phyloP scores from a whole-genome alignment of 2,797 vertebrate species.

The Sebastolobus altivelis region DNA sequence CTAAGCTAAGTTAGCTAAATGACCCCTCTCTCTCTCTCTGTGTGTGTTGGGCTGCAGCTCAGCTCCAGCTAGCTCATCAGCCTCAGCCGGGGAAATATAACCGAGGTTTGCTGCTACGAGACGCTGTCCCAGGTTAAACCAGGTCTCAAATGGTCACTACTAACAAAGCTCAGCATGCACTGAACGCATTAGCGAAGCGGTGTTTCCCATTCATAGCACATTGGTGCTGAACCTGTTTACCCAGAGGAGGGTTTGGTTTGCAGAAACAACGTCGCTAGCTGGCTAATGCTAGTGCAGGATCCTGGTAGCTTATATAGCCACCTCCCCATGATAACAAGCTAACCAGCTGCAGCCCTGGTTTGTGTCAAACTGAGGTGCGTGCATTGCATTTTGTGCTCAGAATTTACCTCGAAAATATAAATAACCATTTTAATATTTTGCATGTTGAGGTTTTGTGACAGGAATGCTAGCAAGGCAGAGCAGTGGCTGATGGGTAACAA shows the following conservation, averaged over 20 bases:
- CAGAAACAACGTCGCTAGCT: conserved; percentile 54
- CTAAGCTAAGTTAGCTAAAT: conserved; percentile 82
- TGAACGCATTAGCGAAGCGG: neutral
- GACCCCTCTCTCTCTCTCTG: conserved; percentile 69
- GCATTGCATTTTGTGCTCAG: too few species aligned
- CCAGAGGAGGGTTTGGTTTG: conserved; percentile 52
- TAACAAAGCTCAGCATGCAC: conserved; percentile 3
- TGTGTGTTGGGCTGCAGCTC: conserved; percentile 79
- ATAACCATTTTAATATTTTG: neutral
- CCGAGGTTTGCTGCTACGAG: conserved; percentile 39
- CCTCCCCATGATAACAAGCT: conserved; percentile 29
- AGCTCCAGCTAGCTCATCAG: conserved; percentile 75
- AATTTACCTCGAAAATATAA: neutral
- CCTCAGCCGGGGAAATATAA: conserved; percentile 51
- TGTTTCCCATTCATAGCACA: conserved; percentile 60
- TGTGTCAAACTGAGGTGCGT: conserved; percentile 9
- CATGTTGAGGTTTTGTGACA: neutral
- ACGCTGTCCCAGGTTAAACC: neutral
- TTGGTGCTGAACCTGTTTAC: conserved; percentile 25
- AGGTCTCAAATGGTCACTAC: neutral
- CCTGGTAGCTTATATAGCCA: conserved; percentile 24
- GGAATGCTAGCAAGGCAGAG: conserved; percentile 3
- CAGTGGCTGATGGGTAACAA: conserved; percentile 26
- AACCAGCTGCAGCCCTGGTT: conserved; percentile 17
- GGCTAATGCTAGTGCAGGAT: conserved; percentile 66